Base-by-base conservation (phyloP, 2,888 invertebrate species). In the Micoletzkya japonica region DNA sequence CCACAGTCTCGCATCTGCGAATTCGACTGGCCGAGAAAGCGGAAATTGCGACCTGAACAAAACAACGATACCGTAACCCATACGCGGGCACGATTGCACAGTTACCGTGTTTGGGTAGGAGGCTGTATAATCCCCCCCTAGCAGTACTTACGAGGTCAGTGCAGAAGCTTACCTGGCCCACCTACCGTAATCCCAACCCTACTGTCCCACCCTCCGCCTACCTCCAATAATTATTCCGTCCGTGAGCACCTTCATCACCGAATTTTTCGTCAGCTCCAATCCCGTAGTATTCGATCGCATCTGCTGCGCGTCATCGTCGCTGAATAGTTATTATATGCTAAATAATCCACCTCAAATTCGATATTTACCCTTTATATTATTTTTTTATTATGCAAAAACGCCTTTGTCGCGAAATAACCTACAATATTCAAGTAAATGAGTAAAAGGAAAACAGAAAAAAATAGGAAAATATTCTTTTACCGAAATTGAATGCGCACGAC, bases 1-100 rank as follows among this genome's bases (percentile, higher is more conserved):
- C 85, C 85, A 56, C 81, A 75, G 69, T 85, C 85, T 28, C 85
- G 75, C 77, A 85, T 74, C 68, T 85, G 85, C 1, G 82, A 83
- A 71, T 85, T 85, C 4, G 85, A 85, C 37, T 82, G 83, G 28
- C 84, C 82, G 32, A 85, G 73, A 66, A 81, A 84, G 36, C 77
- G 76, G 70, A 79, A 84, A 24, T 74, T 59, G 1, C 72, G 70
- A 30, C 78, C 82, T 75, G 54, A 52, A 70, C 71, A 20, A 24
- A 24, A 28, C 14, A 37, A 4, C n/a, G n/a, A n/a, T n/a, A n/a
- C 7, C 4, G 26, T 37, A 26, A 59, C 28, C 58, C 39, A 39
- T 26, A 17, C 4, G 4, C 4, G 59, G 20, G 20, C 28, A 17
- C 39, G 39, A 17, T 7, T 10, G 39, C 39, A 17, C 39, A 39